Percentiles rank a stretch among this genome's conserved stretches.
These are phyloP conservation scores for Xylota segnis DNA, from an alignment of 2,888 invertebrate genomes.

Conservation along the genomic window DNA sequence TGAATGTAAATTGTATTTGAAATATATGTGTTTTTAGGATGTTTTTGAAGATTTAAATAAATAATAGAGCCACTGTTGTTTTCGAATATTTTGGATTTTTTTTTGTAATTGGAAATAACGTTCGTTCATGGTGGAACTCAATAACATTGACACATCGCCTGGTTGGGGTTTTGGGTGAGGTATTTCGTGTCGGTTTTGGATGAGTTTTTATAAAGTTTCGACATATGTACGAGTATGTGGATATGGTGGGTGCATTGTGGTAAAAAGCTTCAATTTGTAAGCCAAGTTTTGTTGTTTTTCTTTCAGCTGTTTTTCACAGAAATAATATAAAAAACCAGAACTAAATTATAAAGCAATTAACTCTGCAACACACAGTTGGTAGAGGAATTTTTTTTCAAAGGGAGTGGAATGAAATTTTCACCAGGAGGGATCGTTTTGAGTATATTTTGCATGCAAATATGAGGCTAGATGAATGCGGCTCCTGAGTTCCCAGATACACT, in stretches of 20 bases:
- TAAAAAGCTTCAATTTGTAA: background rate
- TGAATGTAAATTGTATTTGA: background rate
- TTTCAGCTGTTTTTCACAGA: too few species aligned
- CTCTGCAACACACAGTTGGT: too few species aligned
- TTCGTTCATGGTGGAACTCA: background rate
- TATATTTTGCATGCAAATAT: too few species aligned
- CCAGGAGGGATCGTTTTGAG: too few species aligned
- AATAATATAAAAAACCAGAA: too few species aligned
- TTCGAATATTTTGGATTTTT: background rate
- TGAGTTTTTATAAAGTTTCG: background rate
- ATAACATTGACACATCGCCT: background rate
- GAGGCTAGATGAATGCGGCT: too few species aligned
- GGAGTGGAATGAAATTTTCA: too few species aligned
- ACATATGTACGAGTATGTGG: background rate
- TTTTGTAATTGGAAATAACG: background rate
- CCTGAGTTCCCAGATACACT: too few species aligned
- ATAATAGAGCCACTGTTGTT: background rate
- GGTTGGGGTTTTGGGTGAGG: background rate
- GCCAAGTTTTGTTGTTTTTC: too few species aligned
- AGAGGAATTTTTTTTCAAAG: too few species aligned
- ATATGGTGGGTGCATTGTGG: background rate
- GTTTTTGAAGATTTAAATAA: constrained; percentile 7
- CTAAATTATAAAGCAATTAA: too few species aligned
- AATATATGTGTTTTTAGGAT: background rate
- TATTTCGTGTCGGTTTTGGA: background rate